phyloP scores from a whole-genome alignment of 2,888 invertebrate genomes.

The Ochropleura leucogaster region DNA sequence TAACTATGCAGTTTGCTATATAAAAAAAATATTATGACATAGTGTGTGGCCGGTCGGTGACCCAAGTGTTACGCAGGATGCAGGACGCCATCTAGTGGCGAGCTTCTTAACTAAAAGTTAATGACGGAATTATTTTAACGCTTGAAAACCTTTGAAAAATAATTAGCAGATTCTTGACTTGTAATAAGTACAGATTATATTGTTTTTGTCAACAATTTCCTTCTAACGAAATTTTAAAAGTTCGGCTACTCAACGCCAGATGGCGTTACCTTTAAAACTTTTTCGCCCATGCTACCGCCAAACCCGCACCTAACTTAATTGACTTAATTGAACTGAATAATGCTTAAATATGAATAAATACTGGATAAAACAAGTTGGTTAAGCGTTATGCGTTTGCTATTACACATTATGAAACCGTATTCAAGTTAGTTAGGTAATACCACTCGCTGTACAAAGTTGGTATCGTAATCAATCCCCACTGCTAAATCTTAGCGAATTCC shows the following conservation, averaged over 20 bases:
- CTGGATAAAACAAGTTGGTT: conserved; percentile 60
- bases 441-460: conserved; percentile 35
- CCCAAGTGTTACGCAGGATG: conserved; percentile 51
- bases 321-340: conserved; percentile 42
- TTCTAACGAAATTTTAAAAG: not conserved
- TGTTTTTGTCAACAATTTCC: not conserved
- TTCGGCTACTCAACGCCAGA: conserved; percentile 73
- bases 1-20: conserved; percentile 67
- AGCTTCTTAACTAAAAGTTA: conserved; percentile 39
- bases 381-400: conserved; percentile 59
- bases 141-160: not conserved
- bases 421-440: conserved; percentile 65
- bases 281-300: conserved; percentile 1
- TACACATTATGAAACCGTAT: conserved; percentile 64
- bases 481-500: conserved; percentile 54
- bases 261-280: conserved; percentile 64
- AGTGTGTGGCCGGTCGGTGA: conserved; percentile 60
- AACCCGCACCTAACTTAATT: conserved; percentile 44
- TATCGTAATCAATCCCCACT: conserved; percentile 58
- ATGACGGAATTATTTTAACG: conserved; percentile 37
- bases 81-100: conserved; percentile 78
- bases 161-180: not conserved
- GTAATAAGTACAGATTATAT: not conserved
- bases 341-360: conserved; percentile 59
- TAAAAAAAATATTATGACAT: conserved; percentile 73